phyloP scores from a whole-genome alignment of 2,113 vertebrate species.

The Mystacornis crossleyi region DNA sequence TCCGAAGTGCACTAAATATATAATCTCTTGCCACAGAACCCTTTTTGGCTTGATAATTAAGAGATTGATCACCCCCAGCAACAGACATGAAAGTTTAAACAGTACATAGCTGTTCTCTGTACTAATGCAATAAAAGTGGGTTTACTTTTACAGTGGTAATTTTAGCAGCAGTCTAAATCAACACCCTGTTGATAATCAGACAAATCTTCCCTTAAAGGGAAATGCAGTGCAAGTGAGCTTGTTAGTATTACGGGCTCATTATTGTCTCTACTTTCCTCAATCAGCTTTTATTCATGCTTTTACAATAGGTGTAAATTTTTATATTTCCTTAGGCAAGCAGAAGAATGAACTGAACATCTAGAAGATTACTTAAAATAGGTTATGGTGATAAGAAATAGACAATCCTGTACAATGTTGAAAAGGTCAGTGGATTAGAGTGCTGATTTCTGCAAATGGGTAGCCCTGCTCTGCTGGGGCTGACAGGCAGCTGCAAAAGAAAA shows the following conservation, averaged over 20 bases:
- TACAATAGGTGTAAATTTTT: slow-evolving; percentile 71
- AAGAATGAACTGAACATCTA: slow-evolving; percentile 53
- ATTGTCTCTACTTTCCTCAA: slow-evolving; percentile 65
- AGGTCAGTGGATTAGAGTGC: neutral
- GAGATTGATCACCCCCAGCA: neutral
- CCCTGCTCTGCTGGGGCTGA: neutral
- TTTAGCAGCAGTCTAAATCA: slow-evolving; percentile 55
- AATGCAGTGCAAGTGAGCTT: slow-evolving; percentile 33
- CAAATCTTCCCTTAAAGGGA: slow-evolving; percentile 38
- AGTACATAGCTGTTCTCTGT: neutral
- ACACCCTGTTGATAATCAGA: slow-evolving; percentile 31
- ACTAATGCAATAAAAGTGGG: slow-evolving; percentile 26
- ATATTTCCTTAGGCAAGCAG: slow-evolving; percentile 62
- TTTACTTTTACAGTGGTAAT: slow-evolving; percentile 44
- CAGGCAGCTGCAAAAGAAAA: neutral
- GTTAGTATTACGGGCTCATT: slow-evolving; percentile 46
- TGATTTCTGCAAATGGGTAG: neutral
- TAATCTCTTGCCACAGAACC: neutral
- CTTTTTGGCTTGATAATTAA: slow-evolving; percentile 36
- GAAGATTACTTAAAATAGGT: slow-evolving; percentile 43
- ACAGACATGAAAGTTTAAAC: neutral
- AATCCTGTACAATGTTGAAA: neutral
- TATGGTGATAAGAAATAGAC: slow-evolving; percentile 7
- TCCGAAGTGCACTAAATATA: neutral
- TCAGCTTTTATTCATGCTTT: slow-evolving; percentile 71